Evolutionary conservation across 2,113 vertebrate genomes (phyloP).

Genomic region (Nesogale talazaci): DNA sequence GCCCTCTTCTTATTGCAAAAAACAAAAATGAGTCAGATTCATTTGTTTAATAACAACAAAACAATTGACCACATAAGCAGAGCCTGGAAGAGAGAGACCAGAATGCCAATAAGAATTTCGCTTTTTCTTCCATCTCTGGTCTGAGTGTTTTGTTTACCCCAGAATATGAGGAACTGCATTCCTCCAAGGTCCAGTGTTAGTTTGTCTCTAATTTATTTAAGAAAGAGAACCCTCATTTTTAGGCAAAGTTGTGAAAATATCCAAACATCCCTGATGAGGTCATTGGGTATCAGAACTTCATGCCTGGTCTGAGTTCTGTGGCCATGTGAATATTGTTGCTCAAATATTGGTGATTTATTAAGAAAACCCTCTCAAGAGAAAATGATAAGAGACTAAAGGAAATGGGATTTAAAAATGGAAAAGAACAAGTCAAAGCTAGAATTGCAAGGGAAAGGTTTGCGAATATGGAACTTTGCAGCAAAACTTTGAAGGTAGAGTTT

Average conservation of each 20-base stretch:
- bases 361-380: not conserved
- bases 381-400: not conserved
- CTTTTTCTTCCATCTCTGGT: not conserved
- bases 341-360: not conserved
- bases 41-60: not conserved
- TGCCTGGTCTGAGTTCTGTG: not conserved
- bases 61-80: not conserved
- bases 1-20: not conserved
- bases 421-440: not conserved
- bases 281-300: not conserved
- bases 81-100: not conserved
- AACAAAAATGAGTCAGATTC: not conserved
- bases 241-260: conserved; percentile 51
- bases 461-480: not conserved
- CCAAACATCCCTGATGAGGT: not conserved
- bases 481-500: not conserved
- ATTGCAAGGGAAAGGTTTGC: not conserved
- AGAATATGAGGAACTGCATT: not conserved
- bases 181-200: not conserved
- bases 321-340: not conserved
- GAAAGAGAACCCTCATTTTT: not conserved
- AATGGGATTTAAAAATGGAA: not conserved
- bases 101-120: not conserved
- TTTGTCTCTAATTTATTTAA: not conserved
- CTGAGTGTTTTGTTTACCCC: not conserved